A percentile compares a stretch with the other conserved stretches of the same genome.
phyloP scores from a whole-genome alignment of 2,113 vertebrate genomes.

The Odocoileus hemionus region DNA sequence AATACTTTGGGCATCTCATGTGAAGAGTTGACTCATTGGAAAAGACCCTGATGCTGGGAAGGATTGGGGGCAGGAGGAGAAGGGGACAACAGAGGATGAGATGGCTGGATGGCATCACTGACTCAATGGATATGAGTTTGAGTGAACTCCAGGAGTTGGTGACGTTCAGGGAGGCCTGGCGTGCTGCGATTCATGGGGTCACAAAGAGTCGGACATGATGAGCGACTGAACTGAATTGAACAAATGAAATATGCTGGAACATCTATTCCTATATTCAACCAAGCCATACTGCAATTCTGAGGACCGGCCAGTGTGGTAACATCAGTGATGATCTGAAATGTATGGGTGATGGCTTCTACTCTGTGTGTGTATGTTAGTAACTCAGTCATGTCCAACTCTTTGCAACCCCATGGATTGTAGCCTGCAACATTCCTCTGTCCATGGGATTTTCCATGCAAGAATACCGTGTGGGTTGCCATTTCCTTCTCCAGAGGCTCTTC shows the following conservation, averaged over 20 bases:
- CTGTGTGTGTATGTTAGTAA: neutral
- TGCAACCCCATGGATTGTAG: neutral
- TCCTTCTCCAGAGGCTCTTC: neutral
- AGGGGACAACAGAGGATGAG: too few species aligned
- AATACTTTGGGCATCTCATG: too few species aligned
- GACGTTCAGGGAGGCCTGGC: too few species aligned
- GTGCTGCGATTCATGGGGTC: too few species aligned
- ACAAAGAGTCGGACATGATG: too few species aligned
- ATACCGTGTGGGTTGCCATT: neutral
- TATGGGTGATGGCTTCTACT: neutral
- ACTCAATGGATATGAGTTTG: too few species aligned
- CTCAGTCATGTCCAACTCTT: neutral
- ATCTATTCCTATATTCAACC: neutral
- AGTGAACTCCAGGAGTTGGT: too few species aligned
- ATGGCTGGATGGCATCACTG: too few species aligned
- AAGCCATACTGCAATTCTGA: neutral
- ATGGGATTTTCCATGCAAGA: neutral
- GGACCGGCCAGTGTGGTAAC: neutral
- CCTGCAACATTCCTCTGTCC: neutral
- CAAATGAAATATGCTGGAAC: neutral
- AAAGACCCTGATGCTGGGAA: too few species aligned
- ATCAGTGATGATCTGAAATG: neutral
- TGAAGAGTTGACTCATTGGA: too few species aligned
- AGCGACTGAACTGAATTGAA: neutral
- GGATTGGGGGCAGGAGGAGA: too few species aligned